Base-by-base conservation (phyloP, 2,888 invertebrate species). In the Empis stercorea region DNA sequence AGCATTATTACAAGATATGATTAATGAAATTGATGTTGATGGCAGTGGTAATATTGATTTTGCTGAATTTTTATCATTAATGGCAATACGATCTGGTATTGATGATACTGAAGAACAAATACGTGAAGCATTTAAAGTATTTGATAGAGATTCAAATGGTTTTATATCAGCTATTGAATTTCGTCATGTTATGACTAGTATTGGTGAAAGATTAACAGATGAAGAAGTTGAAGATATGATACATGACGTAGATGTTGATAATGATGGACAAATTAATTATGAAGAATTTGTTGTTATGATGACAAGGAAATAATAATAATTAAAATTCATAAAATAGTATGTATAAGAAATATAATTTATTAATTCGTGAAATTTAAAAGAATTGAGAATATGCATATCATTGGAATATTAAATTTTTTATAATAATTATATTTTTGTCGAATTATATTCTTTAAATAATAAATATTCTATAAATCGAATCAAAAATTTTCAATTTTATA, bases 171-270 rank as follows among this genome's bases (percentile, higher is more conserved):
- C 91, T 57, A 89, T 92, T 53, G 93, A 93, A 73, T 76, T 93
- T 66, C 85, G 93, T 75, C 91, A 93, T 75, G 93, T 94, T 53
- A 93, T 94, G 93, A 94, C 93, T 74, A 94, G 93, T 77, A 83
- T 94, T 60, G 94, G 93, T 49, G 93, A 94, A 74, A 94, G 94
- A 73, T 79, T 95, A 63, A 94, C 93, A 61, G 92, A 92, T 74
- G 92, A 92, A 71, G 93, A 94, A 71, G 92, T 94, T 57, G 92
- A 93, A 70, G 93, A 94, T 75, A 93, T 95, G 92, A 91, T 93
- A 73, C 79, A 88, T 71, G 91, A 91, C 76, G 92, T 92, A 57
- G 92, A 93, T 74, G 91, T 92, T 71, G 93, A 93, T 71, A 92
- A 91, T 64, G 92, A 93, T 72, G 93, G 93, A 56, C 91, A 92